Conservation (phyloP, 2,113 vertebrate genomes). For the Mirounga angustirostris region DNA sequence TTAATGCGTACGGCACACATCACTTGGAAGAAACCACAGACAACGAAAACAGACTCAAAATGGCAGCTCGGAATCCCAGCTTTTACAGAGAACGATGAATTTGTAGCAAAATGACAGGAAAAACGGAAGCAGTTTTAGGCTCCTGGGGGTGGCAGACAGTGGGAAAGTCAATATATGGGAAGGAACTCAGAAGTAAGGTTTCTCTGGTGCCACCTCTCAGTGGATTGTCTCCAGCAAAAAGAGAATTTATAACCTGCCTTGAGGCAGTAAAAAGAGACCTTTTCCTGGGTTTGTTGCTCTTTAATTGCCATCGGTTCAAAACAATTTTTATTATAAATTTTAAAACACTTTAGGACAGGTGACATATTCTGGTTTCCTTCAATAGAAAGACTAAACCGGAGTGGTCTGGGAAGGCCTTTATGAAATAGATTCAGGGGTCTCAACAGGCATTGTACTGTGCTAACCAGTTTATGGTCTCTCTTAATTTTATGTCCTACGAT, state of each 20-base stretch:
- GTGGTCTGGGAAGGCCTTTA: neutral
- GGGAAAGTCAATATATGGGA: neutral
- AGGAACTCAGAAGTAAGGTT: neutral
- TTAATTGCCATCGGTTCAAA: neutral
- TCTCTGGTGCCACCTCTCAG: neutral
- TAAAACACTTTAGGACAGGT: neutral
- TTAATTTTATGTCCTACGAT: neutral
- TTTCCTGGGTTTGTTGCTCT: neutral
- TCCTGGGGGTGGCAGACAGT: neutral
- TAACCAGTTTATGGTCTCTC: neutral
- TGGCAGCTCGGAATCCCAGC: neutral
- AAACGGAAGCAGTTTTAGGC: neutral
- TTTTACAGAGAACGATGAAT: neutral
- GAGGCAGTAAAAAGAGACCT: neutral
- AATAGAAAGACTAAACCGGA: slow-evolving; percentile 8
- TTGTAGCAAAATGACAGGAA: neutral
- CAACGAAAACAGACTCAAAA: neutral
- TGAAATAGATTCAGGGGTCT: neutral
- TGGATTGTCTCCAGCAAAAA: neutral
- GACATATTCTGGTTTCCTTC: neutral
- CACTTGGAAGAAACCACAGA: neutral
- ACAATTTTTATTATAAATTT: neutral
- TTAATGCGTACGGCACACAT: neutral
- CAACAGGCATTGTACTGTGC: neutral
- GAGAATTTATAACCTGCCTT: neutral